Evolutionary conservation across 35 echinoderm and acorn worm genomes (phyloP), one percentile per base, ranked within the genome.

Genomic region (Stichopus chloronotus): DNA sequence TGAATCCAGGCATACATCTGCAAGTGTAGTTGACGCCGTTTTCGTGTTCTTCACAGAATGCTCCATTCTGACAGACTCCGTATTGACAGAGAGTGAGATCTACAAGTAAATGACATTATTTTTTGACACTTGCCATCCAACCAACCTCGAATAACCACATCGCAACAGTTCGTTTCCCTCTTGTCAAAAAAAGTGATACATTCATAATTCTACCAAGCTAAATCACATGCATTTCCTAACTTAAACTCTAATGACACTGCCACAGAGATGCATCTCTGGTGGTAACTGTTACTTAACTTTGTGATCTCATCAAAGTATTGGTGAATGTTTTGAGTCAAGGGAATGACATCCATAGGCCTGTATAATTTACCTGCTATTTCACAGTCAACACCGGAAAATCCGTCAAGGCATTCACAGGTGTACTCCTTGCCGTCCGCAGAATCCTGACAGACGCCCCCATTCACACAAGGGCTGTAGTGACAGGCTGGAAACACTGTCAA

Each of bases 401-500:
- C 80, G 0, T 17, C 43, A 52, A 55, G 19, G 55, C 80, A 83
- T 3, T 83, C 55, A 83, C 80, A 83, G 8, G 30, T 83, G 25
- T 83, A 83, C 17, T 83, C 80, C 55, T 11, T 54, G 52, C 80
- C 80, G 11, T 83, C 55, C 8, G 25, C 43, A 13, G 80, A 24
- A 56, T 83, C 80, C 17, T 83, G 43, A 52, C 80, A 83, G 53
- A 57, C 52, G n/a, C 43, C 80, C 5, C 80, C 80, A 56, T 83
- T 83, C 19, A 55, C 43, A 83, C 80, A 83, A 4, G 55, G 80
- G 9, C 80, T 83, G 80, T 83, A 83, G 53, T 83, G 80, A 43
- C 80, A 83, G 1, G 80, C 80, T 6, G 80, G 80, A 52, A 83
- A 83, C 13, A 83, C 80, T 83, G 21, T 4, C 19, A 12, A 55